A percentile compares a stretch with the other conserved stretches of the same genome.
Evolutionary conservation across 2,113 vertebrate species (phyloP).

Genomic region (Cynopterus brachyotis): DNA sequence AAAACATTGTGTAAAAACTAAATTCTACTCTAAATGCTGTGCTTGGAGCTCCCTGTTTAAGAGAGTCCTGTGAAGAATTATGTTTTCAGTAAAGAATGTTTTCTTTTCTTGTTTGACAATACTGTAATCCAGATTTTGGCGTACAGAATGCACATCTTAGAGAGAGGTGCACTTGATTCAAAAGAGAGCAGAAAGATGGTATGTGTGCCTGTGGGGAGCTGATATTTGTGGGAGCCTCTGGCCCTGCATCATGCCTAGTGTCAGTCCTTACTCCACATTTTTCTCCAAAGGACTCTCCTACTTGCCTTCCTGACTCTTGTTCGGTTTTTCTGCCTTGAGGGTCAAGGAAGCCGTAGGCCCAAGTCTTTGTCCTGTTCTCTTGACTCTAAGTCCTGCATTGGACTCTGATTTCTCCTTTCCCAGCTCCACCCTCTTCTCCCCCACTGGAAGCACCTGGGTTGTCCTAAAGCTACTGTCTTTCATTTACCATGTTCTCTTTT

Average conservation of each 20-base stretch:
- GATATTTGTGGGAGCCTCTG: not conserved
- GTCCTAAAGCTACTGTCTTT: not conserved
- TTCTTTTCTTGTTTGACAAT: not conserved
- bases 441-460: not conserved
- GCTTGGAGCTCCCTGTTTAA: not conserved
- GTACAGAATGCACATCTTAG: not conserved
- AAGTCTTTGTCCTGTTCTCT: not conserved
- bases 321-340: not conserved
- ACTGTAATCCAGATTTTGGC: not conserved
- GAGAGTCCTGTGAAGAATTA: not conserved
- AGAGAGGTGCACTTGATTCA: not conserved
- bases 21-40: not conserved
- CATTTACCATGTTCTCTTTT: not conserved
- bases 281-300: not conserved
- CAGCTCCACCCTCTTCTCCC: not conserved
- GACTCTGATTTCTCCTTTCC: not conserved
- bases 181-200: not conserved
- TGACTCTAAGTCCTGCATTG: not conserved
- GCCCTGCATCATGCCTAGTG: not conserved
- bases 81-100: slow-evolving; percentile 22
- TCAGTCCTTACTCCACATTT: not conserved
- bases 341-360: not conserved
- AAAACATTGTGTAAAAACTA: not conserved
- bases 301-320: not conserved
- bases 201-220: not conserved